Evolutionary conservation across 2,797 vertebrate genomes (phyloP), one percentile per base, ranked within the genome.

Genomic region (Mycteria americana): DNA sequence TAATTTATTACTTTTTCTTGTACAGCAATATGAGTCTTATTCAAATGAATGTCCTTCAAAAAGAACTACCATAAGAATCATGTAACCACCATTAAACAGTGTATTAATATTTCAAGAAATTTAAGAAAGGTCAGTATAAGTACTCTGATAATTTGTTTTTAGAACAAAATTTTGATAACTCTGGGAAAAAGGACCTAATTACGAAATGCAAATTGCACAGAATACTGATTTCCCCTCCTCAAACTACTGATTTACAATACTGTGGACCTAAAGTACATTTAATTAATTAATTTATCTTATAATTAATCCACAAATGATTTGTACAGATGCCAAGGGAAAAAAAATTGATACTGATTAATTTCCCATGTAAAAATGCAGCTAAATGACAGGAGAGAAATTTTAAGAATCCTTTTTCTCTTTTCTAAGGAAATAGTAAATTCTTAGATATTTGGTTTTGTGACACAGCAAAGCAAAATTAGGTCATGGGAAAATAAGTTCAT

Each of bases 261-360:
- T 1, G 15, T 31, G 48, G 69, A 77, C 43, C 18, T 59, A 60
- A 75, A 64, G 51, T 35, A 88, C 33, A 91, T 45, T 72, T 92
- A 95, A 94, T 86, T 97, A 68, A 94, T 86, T 85, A 92, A 95
- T 92, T 84, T 18, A 78, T 75, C 50, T 39, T 83, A 93, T 60
- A 88, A 91, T 95, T 96, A 95, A 96, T 92, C 54, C 46, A 95
- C 75, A 81, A 97, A 92, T 93, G 4, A 96, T 85, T 92, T 89
- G 28, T 80, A 92, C 28, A 72, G 9, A 68, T 77, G 64, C 22
- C 76, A 94, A 79, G 85, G 80, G 65, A 95, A 64, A 82, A 63
- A 80, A 68, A 50, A 76, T 93, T 94, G 64, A 57, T 48, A 79
- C 10, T 45, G 69, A 72, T 85, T 62, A 57, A 81, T 78, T 96